Base-by-base conservation (phyloP, 2,113 vertebrate species). In the Todiramphus saurophagus region DNA sequence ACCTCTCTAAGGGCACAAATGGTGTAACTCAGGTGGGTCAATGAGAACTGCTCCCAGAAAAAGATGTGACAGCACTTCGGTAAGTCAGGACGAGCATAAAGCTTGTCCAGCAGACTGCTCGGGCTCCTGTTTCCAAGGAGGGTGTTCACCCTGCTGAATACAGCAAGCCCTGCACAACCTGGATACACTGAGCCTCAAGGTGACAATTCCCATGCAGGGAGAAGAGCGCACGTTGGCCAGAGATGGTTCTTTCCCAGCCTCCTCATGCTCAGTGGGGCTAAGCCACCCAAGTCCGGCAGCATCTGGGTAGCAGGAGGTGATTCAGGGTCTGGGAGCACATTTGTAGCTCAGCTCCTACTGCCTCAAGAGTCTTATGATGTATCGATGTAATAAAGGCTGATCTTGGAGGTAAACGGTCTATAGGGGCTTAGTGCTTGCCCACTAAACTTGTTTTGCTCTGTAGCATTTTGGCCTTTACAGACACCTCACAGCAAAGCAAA, bases 291-390 rank as follows among this genome's bases (percentile, higher is more conserved):
- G 5, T 17, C 58, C 16, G 43, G 20, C 24, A 33, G 37, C 0
- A 0, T 14, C 30, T 11, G 51, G 33, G 19, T 5, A 55, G 63
- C 3, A 0, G 43, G 48, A 83, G 8, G 51, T 6, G 63, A 67
- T 30, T 13, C 51, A 39, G 56, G 11, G 18, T 15, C 50, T 48
- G 27, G 10, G 13, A 88, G 18, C 21, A 18, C 10, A 20, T 31
- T 28, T 68, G n/a, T 43, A 63, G n/a, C 53, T 56, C 14, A 2
- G n/a, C 21, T 80, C 4, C 5, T 39, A 48, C 43, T 5, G 2
- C 39, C n/a, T 15, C 56, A 17, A n/a, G 41, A 56, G 10, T 28
- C 35, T 75, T 31, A 55, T 17, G 30, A 46, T 48, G 51, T 35
- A 53, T 9, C 50, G 17, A 14, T 0, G 2, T n/a, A 43, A 69